Percentiles rank a stretch among this genome's conserved stretches.
phyloP scores from a whole-genome alignment of 1,140 invertebrate species.

The Drosophila jambulina region DNA sequence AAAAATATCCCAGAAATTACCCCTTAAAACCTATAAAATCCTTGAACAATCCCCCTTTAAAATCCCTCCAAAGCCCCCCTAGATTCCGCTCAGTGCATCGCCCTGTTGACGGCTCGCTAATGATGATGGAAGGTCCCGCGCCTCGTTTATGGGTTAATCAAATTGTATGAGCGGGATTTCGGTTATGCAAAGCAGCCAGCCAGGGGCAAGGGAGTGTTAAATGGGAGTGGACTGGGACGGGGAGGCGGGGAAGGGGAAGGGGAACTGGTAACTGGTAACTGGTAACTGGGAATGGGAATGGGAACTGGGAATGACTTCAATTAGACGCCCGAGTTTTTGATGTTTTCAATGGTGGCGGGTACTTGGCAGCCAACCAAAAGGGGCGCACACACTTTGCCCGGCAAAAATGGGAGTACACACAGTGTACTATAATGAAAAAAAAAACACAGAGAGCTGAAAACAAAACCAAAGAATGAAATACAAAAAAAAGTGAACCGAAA shows the following conservation, averaged over 20 bases:
- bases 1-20: background rate
- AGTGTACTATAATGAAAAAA: slow-evolving; percentile 24
- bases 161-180: slow-evolving; percentile 65
- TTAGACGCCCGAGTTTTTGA: slow-evolving; percentile 65
- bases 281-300: slow-evolving; percentile 8
- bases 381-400: slow-evolving; percentile 56
- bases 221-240: slow-evolving; percentile 7
- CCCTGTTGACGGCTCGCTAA: slow-evolving; percentile 55
- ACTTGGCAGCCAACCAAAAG: slow-evolving; percentile 72
- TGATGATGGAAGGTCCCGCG: slow-evolving; percentile 76
- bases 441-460: background rate
- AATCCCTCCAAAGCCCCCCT: too few relatives aligned
- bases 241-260: background rate
- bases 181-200: slow-evolving; percentile 67
- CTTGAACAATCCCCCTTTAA: background rate
- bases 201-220: slow-evolving; percentile 29
- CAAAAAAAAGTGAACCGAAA: slow-evolving; percentile 34
- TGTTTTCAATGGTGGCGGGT: slow-evolving; percentile 60
- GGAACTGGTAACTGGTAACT: background rate
- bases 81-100: slow-evolving; percentile 26
- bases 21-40: background rate
- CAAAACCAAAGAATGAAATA: slow-evolving; percentile 24
- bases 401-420: slow-evolving; percentile 34
- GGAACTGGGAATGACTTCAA: slow-evolving; percentile 65
- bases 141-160: slow-evolving; percentile 73